Evolutionary conservation across 1,140 invertebrate genomes (phyloP).

Genomic region (Leptinotarsa texana): DNA sequence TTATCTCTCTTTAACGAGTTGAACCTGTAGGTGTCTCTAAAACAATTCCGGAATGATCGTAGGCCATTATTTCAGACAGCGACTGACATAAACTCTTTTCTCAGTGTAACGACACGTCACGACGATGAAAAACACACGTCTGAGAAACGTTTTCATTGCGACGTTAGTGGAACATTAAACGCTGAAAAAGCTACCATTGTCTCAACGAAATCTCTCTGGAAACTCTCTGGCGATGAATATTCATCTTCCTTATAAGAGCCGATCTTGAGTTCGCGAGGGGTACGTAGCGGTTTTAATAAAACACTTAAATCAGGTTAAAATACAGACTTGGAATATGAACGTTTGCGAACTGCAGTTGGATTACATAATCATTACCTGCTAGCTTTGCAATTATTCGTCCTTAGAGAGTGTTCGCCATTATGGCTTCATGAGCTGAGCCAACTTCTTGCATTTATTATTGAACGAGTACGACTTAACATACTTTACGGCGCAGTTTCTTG

Average conservation of each 20-base stretch:
- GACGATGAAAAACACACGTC: constrained; percentile 32
- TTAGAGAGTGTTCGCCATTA: constrained; percentile 19
- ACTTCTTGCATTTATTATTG: constrained; percentile 23
- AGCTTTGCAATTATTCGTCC: constrained; percentile 22
- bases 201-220: constrained; percentile 23
- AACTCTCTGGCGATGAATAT: constrained; percentile 34
- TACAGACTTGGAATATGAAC: constrained; percentile 31
- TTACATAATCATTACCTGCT: constrained; percentile 25
- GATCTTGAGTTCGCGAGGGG: constrained; percentile 37
- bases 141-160: constrained; percentile 38
- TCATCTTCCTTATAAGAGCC: constrained; percentile 40
- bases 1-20: not conserved
- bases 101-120: constrained; percentile 29
- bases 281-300: constrained; percentile 40
- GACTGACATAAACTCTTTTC: constrained; percentile 8
- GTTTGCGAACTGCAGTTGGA: constrained; percentile 25
- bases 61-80: not conserved
- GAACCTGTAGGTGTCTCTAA: not conserved
- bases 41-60: constrained; percentile 3
- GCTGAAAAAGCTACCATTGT: constrained; percentile 36
- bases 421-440: constrained; percentile 13
- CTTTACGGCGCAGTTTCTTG: not conserved
- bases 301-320: constrained; percentile 40
- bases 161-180: constrained; percentile 38
- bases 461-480: constrained; percentile 1